Base-by-base conservation (phyloP, 2,797 vertebrate species). In the Peromyscus nudipes region DNA sequence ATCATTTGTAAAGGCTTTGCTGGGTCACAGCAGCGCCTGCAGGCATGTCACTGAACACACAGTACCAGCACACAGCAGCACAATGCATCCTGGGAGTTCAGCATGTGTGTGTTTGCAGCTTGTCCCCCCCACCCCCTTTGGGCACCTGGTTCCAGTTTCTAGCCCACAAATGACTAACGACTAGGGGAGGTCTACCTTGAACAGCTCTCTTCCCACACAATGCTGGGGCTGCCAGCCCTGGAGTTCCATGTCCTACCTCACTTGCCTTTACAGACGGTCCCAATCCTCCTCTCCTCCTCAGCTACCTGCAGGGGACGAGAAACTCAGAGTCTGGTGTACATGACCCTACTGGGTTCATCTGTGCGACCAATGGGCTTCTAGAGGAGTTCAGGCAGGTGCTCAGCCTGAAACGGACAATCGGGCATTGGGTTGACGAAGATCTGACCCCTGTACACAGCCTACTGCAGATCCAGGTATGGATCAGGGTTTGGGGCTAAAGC, bases 241-340 rank as follows among this genome's bases (percentile, higher is more conserved):
- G 23, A 88, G 21, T 23, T 9, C 62, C 60, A 43, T 46, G 57
- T 84, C 65, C 55, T 84, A 37, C 90, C 19, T 23, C 34, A 6
- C 65, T 73, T 16, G 29, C 75, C 31, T 4, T 69, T n/a, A 31
- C 29, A 37, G 5, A 29, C 17, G 2, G 14, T 5, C 55, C 3
- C 0, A 0, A 57, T 19, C 8, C 9, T 0, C 0, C 96, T 97
- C 69, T 82, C 91, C 84, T n/a, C 14, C 62, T 1, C 34, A 1
- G 3, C 75, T 0, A 34, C 57, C 82, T 4, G 12, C 4, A 57
- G 49, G 1, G 29, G 79, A 29, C 0, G 1, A 77, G 52, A 49
- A 17, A 46, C 55, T 77, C 57, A 21, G 77, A 55, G 29, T 25
- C 83, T 55, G 52, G 43, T 25, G 65, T 57, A 7, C 57, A 21